Evolutionary conservation across 1,140 invertebrate genomes (phyloP).

Genomic region (Zaprionus capensis): DNA sequence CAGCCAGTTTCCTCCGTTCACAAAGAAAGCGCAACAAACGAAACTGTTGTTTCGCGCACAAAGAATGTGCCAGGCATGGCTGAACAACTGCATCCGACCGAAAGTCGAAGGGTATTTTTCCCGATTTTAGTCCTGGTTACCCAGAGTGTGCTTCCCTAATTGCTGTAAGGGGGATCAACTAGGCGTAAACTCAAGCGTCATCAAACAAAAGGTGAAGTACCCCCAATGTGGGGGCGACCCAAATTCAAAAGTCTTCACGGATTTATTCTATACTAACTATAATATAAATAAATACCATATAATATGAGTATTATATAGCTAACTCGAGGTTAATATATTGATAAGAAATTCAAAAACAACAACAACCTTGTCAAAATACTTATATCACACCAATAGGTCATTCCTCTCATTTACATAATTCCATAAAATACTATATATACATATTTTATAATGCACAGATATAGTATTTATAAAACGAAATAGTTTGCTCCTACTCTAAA

Average conservation of each 20-base stretch:
- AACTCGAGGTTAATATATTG: too few species aligned
- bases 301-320: too few species aligned
- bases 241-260: background rate
- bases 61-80: conserved; percentile 31
- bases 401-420: too few species aligned
- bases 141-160: background rate
- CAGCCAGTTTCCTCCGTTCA: conserved; percentile 6
- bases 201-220: background rate
- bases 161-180: background rate
- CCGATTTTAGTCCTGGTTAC: background rate
- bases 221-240: background rate
- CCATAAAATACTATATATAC: too few species aligned
- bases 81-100: conserved; percentile 12
- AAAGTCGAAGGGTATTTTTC: conserved; percentile 9
- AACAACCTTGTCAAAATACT: too few species aligned
- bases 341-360: too few species aligned
- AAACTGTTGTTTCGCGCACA: conserved; percentile 62
- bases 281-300: background rate
- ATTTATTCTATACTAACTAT: background rate
- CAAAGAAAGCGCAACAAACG: conserved; percentile 72
- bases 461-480: too few species aligned
- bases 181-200: background rate
- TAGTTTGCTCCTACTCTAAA: too few species aligned
- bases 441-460: too few species aligned
- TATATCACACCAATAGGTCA: too few species aligned